Conservation (phyloP, 2,888 invertebrate species). For the Liposcelis brunnea region DNA sequence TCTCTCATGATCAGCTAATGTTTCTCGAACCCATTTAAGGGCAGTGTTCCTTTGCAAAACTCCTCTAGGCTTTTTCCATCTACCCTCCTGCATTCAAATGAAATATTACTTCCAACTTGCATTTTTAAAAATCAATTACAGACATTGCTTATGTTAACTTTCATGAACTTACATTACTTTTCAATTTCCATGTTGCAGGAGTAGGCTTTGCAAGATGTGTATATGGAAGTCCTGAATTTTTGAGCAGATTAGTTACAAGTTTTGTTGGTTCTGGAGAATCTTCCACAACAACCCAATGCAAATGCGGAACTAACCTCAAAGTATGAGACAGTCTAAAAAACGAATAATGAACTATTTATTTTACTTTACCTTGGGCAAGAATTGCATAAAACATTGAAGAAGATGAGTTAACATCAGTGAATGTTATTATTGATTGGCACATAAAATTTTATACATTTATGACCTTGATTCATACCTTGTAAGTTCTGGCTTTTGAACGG, state of each 20-base stretch:
- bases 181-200: slow-evolving; percentile 48
- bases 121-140: slow-evolving; percentile 18
- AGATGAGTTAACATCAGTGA: no score
- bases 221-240: slow-evolving; percentile 39
- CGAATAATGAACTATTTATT: not conserved
- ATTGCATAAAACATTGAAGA: no score
- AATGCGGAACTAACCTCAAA: slow-evolving; percentile 65
- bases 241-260: slow-evolving; percentile 54
- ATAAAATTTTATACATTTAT: not conserved
- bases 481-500: slow-evolving; percentile 85
- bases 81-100: slow-evolving; percentile 34
- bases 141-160: no score
- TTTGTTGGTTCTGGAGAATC: slow-evolving; percentile 53
- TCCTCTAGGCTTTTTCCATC: slow-evolving; percentile 68
- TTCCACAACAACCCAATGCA: slow-evolving; percentile 89
- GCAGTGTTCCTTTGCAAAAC: slow-evolving; percentile 82
- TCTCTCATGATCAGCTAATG: slow-evolving; percentile 37
- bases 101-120: not conserved
- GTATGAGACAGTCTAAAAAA: slow-evolving; percentile 63
- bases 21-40: slow-evolving; percentile 58
- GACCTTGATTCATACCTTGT: slow-evolving; percentile 39
- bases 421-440: no score
- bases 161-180: slow-evolving; percentile 29
- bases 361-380: not conserved
- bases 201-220: slow-evolving; percentile 51